Evolutionary conservation across 2,113 vertebrate genomes (phyloP), one percentile per base, ranked within the genome.

Genomic region (Candoia aspera): DNA sequence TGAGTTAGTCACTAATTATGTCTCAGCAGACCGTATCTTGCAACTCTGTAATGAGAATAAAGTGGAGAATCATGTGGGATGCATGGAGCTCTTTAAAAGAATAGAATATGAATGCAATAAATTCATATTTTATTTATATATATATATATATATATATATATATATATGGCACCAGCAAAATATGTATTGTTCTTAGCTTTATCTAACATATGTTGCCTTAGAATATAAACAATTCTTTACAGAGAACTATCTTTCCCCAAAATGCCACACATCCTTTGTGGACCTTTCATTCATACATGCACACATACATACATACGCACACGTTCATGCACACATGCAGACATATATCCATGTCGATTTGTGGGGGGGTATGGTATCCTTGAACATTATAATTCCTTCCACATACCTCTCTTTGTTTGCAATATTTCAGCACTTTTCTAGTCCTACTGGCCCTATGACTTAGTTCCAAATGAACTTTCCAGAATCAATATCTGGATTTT

Each of bases 151-250:
- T n/a, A n/a, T n/a, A n/a, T n/a, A n/a, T n/a, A n/a, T n/a, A 29
- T 86, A 86, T 54, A 13, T 86, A 86, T n/a, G 23, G 26, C 9
- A 1, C 19, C 73, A 15, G 9, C 29, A 60, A 84, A 33, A 17
- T 90, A n/a, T 23, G 15, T 19, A 90, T n/a, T 49, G 24, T 42
- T 19, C 23, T 37, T 73, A 68, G 88, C 94, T 91, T 42, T 95
- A 92, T 88, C 87, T 33, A n/a, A 21, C 87, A 92, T 86, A 89
- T 92, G 58, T 83, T 94, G 12, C 55, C 21, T 87, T 33, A 59
- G 85, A 94, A 94, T 89, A 93, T 92, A 88, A 96, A 87, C 91
- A 0, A 90, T 54, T 94, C 79, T 90, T 57, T 93, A 93, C 92
- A 91, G 84, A 11, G 93, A 54, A 24, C 49, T 90, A 37, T 79